These are phyloP conservation scores for Forbesichthys agassizii DNA, from an alignment of 2,113 vertebrate genomes.

Conservation along the genomic window DNA sequence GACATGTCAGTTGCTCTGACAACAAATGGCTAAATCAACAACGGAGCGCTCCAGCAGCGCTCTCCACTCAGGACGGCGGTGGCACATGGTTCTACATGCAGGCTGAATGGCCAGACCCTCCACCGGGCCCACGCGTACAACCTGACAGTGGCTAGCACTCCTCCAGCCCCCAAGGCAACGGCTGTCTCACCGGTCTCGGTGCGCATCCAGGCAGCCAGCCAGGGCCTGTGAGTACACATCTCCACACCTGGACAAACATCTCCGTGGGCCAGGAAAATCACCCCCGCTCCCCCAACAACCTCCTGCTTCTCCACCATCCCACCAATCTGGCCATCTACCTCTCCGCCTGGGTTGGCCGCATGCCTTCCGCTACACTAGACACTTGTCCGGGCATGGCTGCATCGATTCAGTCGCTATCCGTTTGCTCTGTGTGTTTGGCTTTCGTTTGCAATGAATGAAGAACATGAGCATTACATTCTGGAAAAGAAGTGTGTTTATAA, in stretches of 20 bases:
- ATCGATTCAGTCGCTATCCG: constrained; percentile 30
- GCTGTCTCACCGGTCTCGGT: constrained; percentile 68
- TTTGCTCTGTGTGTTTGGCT: constrained; percentile 28
- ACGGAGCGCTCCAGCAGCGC: constrained; percentile 48
- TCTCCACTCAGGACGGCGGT: constrained; percentile 42
- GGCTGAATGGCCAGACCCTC: too few relatives aligned
- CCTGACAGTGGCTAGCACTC: constrained; percentile 66
- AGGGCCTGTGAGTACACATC: constrained; percentile 68
- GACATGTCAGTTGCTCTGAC: constrained; percentile 45
- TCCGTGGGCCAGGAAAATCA: constrained; percentile 67
- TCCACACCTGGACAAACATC: constrained; percentile 78
- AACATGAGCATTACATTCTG: constrained; percentile 62
- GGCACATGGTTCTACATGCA: constrained; percentile 24
- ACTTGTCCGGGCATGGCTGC: constrained; percentile 22
- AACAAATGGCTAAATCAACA: constrained; percentile 42
- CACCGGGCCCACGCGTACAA: background rate
- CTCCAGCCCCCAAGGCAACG: constrained; percentile 65
- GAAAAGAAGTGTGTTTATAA: constrained; percentile 20
- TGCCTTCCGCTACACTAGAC: constrained; percentile 6
- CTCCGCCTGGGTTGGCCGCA: constrained; percentile 6
- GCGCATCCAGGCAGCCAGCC: constrained; percentile 55
- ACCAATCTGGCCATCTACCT: constrained; percentile 34
- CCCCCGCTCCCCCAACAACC: constrained; percentile 41
- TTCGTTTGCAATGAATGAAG: constrained; percentile 22
- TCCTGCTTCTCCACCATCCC: constrained; percentile 24